Evolutionary conservation across 1,140 invertebrate genomes (phyloP).

Genomic region (Sycobia sp.): DNA sequence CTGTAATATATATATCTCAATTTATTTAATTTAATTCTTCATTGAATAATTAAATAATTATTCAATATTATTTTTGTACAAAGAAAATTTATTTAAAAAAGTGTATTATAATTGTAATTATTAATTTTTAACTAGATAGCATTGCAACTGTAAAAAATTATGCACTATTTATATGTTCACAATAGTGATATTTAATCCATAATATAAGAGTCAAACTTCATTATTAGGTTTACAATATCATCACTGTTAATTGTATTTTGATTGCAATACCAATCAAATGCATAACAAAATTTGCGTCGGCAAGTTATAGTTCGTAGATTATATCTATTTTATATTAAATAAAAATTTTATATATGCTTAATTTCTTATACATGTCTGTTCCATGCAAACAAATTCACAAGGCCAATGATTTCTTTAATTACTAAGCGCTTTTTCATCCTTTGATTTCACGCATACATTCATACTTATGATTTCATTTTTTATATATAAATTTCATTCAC

Average conservation of each 20-base stretch:
- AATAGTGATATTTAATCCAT: background rate
- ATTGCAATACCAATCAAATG: constrained; percentile 4
- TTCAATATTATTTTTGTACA: background rate
- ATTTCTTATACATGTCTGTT: constrained; percentile 2
- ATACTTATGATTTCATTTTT: too few species aligned
- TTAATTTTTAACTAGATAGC: background rate
- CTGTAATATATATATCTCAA: too few species aligned
- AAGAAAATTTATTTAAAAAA: constrained; percentile 7
- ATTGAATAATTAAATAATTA: background rate
- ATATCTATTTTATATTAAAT: constrained; percentile 4
- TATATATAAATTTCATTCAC: too few species aligned
- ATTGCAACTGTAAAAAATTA: constrained; percentile 1
- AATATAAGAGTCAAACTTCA: background rate
- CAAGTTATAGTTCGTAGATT: background rate
- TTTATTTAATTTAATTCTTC: background rate
- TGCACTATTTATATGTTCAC: background rate
- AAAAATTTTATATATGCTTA: constrained; percentile 9
- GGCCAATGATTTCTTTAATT: background rate
- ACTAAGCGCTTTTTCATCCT: background rate
- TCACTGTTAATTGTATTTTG: background rate
- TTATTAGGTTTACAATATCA: background rate
- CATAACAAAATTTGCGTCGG: background rate
- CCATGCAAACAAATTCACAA: constrained; percentile 4
- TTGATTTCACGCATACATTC: constrained; percentile 7
- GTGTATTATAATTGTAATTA: constrained; percentile 9